Base-by-base conservation (phyloP, 2,888 invertebrate genomes). In the Oligia fasciuncula region DNA sequence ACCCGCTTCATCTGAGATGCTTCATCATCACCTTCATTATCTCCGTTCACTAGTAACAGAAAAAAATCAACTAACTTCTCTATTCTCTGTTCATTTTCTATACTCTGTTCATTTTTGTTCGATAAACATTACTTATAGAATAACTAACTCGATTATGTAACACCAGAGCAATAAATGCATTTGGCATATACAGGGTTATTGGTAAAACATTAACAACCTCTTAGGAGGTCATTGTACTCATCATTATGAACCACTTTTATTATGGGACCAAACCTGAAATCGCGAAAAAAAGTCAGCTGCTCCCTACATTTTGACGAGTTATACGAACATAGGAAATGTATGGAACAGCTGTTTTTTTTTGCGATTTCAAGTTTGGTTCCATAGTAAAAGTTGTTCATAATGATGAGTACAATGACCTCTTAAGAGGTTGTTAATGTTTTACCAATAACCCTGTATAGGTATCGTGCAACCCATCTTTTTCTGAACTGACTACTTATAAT, bases 31-130 rank as follows among this genome's bases (percentile, higher is more conserved):
- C 79, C 80, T 4, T 66, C 2, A 70, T 82, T 82, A 1, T 82
- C 77, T 66, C 77, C 79, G 13, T 80, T 81, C 4, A 62, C 88
- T 88, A 68, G 62, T 54, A 76, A 73, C 4, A 74, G 11, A 73
- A 67, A 62, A 40, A 23, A 0, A 70, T n/a, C 5, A n/a, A 40
- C 0, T 19, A 23, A 51, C 13, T 35, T 69, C 2, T 51, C 13
- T 51, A 51, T 35, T 49, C 19, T 69, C 4, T 29, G 23, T 35
- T 35, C 0, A 40, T 74, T 29, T 69, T n/a, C 8, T 13, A 13
- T 11, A 35, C 23, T 14, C 14, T 35, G 11, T n/a, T n/a, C 0
- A n/a, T 8, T 4, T 68, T 40, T 70, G 51, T 19, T 54, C 40
- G 3, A 23, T 73, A 66, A 46, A 35, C 1, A 72, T 46, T 66